A percentile compares a stretch with the other conserved stretches of the same genome.
Conservation (phyloP, 2,888 invertebrate genomes). For the Piscicola geometra region DNA sequence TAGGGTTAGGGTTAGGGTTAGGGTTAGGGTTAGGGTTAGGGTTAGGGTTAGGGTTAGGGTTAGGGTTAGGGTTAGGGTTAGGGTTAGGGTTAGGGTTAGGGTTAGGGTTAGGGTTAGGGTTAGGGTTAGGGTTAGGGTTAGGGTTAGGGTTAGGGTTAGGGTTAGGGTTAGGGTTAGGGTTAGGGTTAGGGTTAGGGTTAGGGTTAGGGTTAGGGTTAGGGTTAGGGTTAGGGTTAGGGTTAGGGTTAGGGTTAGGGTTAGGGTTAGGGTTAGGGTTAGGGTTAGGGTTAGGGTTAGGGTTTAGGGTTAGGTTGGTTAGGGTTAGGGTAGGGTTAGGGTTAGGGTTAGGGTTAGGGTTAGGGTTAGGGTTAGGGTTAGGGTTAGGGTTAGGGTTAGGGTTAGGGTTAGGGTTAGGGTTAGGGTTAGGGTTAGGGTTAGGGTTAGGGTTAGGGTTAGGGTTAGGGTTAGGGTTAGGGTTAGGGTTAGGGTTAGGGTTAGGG, state of each 20-base stretch:
- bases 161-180: too few species aligned
- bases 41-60: slow-evolving; percentile 36
- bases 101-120: slow-evolving; percentile 41
- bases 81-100: slow-evolving; percentile 43
- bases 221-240: too few species aligned
- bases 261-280: slow-evolving; percentile 7
- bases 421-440: slow-evolving; percentile 44
- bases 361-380: slow-evolving; percentile 41
- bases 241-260: too few species aligned
- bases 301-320: slow-evolving; percentile 41
- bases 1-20: slow-evolving; percentile 8
- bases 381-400: slow-evolving; percentile 41
- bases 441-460: slow-evolving; percentile 42
- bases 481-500: slow-evolving; percentile 42
- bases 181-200: too few species aligned
- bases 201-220: too few species aligned
- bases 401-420: slow-evolving; percentile 43
- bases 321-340: slow-evolving; percentile 20
- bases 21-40: slow-evolving; percentile 26
- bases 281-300: slow-evolving; percentile 43
- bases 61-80: slow-evolving; percentile 41
- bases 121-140: too few species aligned
- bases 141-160: too few species aligned
- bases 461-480: slow-evolving; percentile 42
- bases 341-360: slow-evolving; percentile 41